Evolutionary conservation across 2,113 vertebrate species (phyloP).

Genomic region (Phalacrocorax carbo): DNA sequence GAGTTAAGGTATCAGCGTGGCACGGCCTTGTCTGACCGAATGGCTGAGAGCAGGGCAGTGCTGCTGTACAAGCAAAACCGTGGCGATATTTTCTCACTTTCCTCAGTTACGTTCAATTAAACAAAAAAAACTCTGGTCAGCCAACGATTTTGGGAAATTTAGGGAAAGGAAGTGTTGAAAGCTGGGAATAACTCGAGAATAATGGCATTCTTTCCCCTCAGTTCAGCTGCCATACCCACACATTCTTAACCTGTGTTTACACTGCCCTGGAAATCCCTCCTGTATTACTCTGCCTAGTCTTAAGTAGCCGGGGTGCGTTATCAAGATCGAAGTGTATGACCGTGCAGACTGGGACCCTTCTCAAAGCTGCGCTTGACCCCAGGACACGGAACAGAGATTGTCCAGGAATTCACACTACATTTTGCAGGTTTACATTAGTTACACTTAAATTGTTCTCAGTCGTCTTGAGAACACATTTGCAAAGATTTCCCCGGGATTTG

Average conservation of each 20-base stretch:
- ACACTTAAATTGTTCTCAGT: background rate
- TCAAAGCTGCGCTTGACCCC: background rate
- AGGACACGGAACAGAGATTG: accelerated
- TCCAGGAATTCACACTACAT: accelerated
- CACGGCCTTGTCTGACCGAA: background rate
- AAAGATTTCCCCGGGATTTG: background rate
- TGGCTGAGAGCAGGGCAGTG: background rate
- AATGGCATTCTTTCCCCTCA: background rate
- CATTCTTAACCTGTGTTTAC: background rate
- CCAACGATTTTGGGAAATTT: background rate
- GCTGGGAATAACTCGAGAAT: background rate
- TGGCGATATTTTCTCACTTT: background rate
- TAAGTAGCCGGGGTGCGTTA: background rate
- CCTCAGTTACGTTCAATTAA: background rate
- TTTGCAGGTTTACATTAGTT: background rate
- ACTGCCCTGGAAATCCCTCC: background rate
- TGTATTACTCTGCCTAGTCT: background rate
- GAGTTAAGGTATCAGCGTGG: background rate
- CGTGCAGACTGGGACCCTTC: background rate
- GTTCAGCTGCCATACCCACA: background rate
- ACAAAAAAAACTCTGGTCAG: background rate
- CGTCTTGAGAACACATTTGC: background rate
- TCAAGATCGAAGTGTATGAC: accelerated
- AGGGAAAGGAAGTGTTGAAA: background rate
- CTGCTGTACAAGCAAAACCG: background rate